Evolutionary conservation across 2,113 vertebrate genomes (phyloP), one percentile per base, ranked within the genome.

Genomic region (Chinchilla lanigera): DNA sequence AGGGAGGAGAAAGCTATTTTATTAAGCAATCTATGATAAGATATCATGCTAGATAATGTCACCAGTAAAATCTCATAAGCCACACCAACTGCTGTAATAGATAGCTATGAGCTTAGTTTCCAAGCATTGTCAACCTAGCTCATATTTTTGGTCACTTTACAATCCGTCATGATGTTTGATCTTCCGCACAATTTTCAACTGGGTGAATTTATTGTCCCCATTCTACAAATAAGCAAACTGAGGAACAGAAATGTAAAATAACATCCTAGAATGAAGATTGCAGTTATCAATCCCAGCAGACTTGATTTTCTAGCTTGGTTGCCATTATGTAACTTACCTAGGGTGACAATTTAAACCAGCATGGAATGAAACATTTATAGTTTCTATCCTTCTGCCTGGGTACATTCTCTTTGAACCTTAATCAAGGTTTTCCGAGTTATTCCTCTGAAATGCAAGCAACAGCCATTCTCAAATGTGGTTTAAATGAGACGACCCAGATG

Each of bases 371-470:
- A 58, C 69, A 71, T 84, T 97, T 87, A 86, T 94, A 94, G 24
- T 97, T 97, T 93, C 96, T 93, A 56, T 73, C 86, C 84, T 97
- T 84, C 80, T 91, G 93, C 77, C 83, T 96, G 95, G 83, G 94
- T 50, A 93, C 96, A 94, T 97, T 97, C 95, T 97, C 89, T 90
- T 52, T 97, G 94, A 98, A 97, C 97, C 87, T 28, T 92, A 96
- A 96, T 97, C 92, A 97, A 80, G 84, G 96, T 60, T 95, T 97
- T 73, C 88, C 91, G 96, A 92, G 84, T 86, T 56, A 30, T 81
- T 78, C 38, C 67, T 95, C 95, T 91, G 89, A 95, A 96, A 85
- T 97, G 69, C 91, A 96, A 81, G 73, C 89, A 75, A 50, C 75
- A 77, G 69, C 81, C 80, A 61, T 96, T 63, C 78, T 97, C 94